phyloP scores from a whole-genome alignment of 1,140 invertebrate species.

The Apis dorsata region DNA sequence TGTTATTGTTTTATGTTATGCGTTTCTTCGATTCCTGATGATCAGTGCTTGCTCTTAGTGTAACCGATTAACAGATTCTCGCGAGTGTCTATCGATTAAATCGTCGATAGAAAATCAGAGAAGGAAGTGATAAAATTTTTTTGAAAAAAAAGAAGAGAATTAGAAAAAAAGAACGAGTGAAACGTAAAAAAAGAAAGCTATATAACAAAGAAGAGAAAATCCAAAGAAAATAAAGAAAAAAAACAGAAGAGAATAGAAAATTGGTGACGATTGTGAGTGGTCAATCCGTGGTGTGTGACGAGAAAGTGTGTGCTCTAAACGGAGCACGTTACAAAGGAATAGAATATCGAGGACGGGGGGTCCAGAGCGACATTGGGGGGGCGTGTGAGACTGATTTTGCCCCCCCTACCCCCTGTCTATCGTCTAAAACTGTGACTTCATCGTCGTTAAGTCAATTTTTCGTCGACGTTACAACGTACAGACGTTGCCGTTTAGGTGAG shows the following conservation, averaged over 20 bases:
- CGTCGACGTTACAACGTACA: slow-evolving; percentile 55
- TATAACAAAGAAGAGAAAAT: not conserved
- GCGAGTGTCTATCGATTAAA: slow-evolving; percentile 38
- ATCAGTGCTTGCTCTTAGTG: slow-evolving; percentile 14
- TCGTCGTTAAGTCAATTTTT: slow-evolving; percentile 43
- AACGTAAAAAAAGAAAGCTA: not conserved
- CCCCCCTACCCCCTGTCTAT: slow-evolving; percentile 53
- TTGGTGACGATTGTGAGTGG: slow-evolving; percentile 33
- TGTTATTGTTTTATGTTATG: slow-evolving; percentile 36
- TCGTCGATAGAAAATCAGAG: no score
- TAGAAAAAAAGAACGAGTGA: not conserved
- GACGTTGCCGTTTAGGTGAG: slow-evolving; percentile 67
- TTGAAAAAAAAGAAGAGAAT: not conserved
- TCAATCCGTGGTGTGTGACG: slow-evolving; percentile 15
- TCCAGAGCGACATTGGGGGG: slow-evolving; percentile 65
- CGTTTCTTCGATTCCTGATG: slow-evolving; percentile 37
- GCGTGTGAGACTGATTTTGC: slow-evolving; percentile 68
- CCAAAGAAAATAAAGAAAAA: no score
- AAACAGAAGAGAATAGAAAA: slow-evolving; percentile 8
- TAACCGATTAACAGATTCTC: slow-evolving; percentile 32
- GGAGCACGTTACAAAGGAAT: slow-evolving; percentile 45
- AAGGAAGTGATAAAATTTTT: not conserved
- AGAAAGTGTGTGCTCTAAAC: slow-evolving; percentile 40
- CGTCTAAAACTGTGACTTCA: slow-evolving; percentile 41
- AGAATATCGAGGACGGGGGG: slow-evolving; percentile 53